These are phyloP conservation scores for Aspidoscelis tigris DNA, from an alignment of 2,113 vertebrate species.

Conservation along the genomic window DNA sequence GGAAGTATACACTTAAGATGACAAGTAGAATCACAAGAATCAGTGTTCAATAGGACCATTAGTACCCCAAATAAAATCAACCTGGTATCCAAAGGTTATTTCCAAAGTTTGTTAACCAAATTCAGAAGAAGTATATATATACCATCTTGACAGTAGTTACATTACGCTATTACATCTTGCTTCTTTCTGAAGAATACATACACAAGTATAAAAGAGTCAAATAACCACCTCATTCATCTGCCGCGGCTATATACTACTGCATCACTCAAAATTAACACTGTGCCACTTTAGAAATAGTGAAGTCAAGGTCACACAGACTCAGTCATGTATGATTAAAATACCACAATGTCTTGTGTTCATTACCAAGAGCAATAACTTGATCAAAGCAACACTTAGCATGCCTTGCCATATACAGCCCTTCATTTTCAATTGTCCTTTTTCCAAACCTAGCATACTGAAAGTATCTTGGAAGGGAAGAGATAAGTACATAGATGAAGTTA, in stretches of 20 bases:
- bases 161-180: slow-evolving; percentile 21
- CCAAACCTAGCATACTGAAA: not conserved
- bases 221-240: slow-evolving; percentile 56
- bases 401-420: not conserved
- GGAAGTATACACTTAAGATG: not conserved
- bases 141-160: slow-evolving; percentile 48
- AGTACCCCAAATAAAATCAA: not conserved
- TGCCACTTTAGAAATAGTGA: slow-evolving; percentile 51
- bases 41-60: not conserved
- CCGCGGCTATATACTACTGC: slow-evolving; percentile 46
- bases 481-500: not conserved
- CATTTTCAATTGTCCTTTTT: slow-evolving; percentile 9
- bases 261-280: slow-evolving; percentile 61
- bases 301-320: slow-evolving; percentile 44
- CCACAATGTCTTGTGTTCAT: slow-evolving; percentile 34
- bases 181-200: not conserved
- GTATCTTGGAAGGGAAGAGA: slow-evolving; percentile 14
- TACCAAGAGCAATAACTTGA: slow-evolving; percentile 36
- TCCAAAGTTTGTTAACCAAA: not conserved
- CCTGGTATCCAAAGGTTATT: not conserved
- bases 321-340: slow-evolving; percentile 40
- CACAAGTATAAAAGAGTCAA: not conserved
- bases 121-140: not conserved
- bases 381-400: slow-evolving; percentile 31
- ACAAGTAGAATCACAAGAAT: not conserved